These are phyloP conservation scores for Drosophila nr. fundita DNA, from an alignment of 2,888 invertebrate genomes.

Conservation along the genomic window DNA sequence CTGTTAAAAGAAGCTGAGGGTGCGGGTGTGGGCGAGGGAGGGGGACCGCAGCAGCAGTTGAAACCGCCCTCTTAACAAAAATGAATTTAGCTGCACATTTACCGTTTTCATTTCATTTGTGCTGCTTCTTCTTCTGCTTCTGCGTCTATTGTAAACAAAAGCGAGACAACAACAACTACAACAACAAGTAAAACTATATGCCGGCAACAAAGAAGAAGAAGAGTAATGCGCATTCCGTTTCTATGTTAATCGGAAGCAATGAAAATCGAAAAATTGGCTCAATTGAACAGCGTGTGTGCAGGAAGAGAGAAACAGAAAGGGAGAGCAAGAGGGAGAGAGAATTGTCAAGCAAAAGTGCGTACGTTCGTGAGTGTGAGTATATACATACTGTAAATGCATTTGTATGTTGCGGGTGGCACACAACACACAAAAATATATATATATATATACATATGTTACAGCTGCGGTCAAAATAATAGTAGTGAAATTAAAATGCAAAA, in stretches of 20 bases:
- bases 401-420: constrained; percentile 54
- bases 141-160: constrained; percentile 61
- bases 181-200: constrained; percentile 35
- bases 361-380: constrained; percentile 26
- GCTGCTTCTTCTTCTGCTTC: constrained; percentile 23
- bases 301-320: constrained; percentile 14
- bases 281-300: constrained; percentile 65
- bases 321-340: constrained; percentile 14
- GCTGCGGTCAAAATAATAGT: neutral
- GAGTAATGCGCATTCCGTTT: constrained; percentile 51
- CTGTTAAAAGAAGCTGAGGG: constrained; percentile 35
- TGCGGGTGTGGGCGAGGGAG: constrained; percentile 7
- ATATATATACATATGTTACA: neutral
- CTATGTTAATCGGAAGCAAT: constrained; percentile 73
- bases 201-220: constrained; percentile 42
- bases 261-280: constrained; percentile 73
- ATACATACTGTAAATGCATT: constrained; percentile 54
- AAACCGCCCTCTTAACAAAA: constrained; percentile 58
- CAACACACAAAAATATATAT: constrained; percentile 15
- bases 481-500: neutral
- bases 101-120: constrained; percentile 39
- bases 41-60: constrained; percentile 30
- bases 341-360: constrained; percentile 42
- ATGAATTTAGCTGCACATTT: constrained; percentile 9
- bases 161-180: constrained; percentile 33